phyloP scores from a whole-genome alignment of 2,888 invertebrate genomes.

The Papilio gigon region DNA sequence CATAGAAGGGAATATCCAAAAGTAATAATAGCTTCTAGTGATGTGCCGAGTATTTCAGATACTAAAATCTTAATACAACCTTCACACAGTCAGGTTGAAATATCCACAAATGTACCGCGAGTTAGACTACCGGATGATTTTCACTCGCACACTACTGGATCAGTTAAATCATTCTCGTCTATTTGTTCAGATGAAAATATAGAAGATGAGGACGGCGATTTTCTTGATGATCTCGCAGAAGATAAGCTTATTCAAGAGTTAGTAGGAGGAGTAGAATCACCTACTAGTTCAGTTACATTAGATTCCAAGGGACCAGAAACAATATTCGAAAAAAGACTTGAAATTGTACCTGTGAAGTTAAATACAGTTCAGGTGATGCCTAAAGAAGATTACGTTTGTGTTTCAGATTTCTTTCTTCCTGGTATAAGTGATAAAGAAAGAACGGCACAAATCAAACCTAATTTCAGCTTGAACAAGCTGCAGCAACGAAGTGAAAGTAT shows the following conservation, averaged over 20 bases:
- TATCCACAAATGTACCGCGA: conserved; percentile 73
- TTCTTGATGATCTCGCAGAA: conserved; percentile 67
- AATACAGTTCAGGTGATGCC: conserved; percentile 60
- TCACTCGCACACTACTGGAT: conserved; percentile 63
- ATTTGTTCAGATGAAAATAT: conserved; percentile 70
- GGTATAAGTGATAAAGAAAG: conserved; percentile 64
- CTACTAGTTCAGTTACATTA: conserved; percentile 64
- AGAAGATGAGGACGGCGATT: conserved; percentile 58
- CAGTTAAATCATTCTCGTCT: conserved; percentile 69
- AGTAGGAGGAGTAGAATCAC: conserved; percentile 75
- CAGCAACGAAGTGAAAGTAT: conserved; percentile 75
- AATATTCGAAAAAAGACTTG: conserved; percentile 69
- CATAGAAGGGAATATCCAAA: conserved; percentile 67
- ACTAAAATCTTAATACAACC: conserved; percentile 85
- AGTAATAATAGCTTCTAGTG: conserved; percentile 80
- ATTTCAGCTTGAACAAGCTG: conserved; percentile 72
- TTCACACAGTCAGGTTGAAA: conserved; percentile 69
- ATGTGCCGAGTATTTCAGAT: conserved; percentile 73
- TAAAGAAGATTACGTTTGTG: conserved; percentile 71
- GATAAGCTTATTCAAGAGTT: conserved; percentile 74
- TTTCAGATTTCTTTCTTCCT: conserved; percentile 70
- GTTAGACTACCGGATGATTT: conserved; percentile 78
- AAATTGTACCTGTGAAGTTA: conserved; percentile 75
- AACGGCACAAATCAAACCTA: conserved; percentile 76
- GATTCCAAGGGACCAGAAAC: conserved; percentile 76